These are phyloP conservation scores for Dryomyza anilis DNA, from an alignment of 2,888 invertebrate genomes.

Conservation along the genomic window DNA sequence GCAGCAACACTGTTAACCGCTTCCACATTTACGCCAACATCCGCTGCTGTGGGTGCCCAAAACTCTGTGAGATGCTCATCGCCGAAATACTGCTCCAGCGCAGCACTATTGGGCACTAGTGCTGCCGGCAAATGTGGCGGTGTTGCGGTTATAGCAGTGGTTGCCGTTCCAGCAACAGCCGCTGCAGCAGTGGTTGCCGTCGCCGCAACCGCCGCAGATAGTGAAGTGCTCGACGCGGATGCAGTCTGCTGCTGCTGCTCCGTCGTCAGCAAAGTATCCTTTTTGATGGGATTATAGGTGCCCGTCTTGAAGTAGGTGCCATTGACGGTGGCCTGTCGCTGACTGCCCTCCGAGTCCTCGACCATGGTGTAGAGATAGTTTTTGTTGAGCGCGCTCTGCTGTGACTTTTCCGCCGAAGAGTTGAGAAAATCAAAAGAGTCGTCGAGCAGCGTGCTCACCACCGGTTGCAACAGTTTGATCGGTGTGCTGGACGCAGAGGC, in stretches of 20 bases:
- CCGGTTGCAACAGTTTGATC: conserved; percentile 37
- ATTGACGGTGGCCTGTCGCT: conserved; percentile 50
- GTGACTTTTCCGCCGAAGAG: conserved; percentile 36
- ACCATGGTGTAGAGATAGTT: conserved; percentile 57
- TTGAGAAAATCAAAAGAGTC: conserved; percentile 46
- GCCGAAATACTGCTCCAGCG: conserved; percentile 33
- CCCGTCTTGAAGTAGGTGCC: conserved; percentile 60
- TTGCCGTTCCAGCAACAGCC: conserved; percentile 1
- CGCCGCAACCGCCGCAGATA: background rate
- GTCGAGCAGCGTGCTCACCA: conserved; percentile 36
- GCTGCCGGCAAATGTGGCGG: conserved; percentile 18
- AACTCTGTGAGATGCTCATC: conserved; percentile 36
- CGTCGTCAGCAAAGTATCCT: conserved; percentile 37
- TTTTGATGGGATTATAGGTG: conserved; percentile 57
- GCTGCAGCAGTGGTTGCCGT: background rate
- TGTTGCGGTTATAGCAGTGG: conserved; percentile 1
- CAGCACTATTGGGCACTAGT: conserved; percentile 13
- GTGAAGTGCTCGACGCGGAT: background rate
- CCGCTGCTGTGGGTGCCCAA: conserved; percentile 25
- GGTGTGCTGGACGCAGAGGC: too few species aligned
- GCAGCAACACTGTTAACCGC: too few species aligned
- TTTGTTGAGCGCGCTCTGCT: conserved; percentile 40
- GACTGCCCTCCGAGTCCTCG: conserved; percentile 57
- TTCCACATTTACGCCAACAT: background rate
- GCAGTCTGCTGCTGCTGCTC: too few species aligned